Percentiles rank a stretch among this genome's conserved stretches.
Conservation (phyloP, 2,888 invertebrate genomes). For the Deilephila elpenor region DNA sequence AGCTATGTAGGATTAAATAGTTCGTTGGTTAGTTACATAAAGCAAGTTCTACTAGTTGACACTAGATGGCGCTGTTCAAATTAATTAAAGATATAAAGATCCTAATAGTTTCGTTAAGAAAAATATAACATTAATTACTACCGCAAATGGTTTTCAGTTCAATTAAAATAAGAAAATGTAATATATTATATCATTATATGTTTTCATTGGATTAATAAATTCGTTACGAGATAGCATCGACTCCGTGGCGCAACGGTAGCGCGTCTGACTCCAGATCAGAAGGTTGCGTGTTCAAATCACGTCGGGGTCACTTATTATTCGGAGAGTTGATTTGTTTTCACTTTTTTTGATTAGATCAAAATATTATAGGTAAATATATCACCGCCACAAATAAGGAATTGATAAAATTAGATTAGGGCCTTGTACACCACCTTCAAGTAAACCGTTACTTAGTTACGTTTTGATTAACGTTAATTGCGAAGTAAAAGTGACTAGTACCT, state of each 20-base stretch:
- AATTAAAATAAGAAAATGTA: not conserved
- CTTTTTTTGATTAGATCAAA: not conserved
- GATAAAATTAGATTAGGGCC: too few species aligned
- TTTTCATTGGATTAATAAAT: constrained; percentile 3
- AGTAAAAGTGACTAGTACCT: too few species aligned
- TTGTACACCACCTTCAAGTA: too few species aligned
- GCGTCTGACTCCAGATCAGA: constrained; percentile 99
- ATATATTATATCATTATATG: not conserved
- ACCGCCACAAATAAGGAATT: too few species aligned
- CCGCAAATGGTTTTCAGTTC: not conserved
- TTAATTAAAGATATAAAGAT: not conserved
- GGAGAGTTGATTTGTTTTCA: too few species aligned
- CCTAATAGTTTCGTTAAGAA: not conserved
- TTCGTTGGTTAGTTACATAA: too few species aligned
- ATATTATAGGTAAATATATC: too few species aligned
- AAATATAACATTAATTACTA: not conserved
- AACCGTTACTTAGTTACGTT: too few species aligned
- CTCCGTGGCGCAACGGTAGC: constrained; percentile 99
- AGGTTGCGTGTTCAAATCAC: constrained; percentile 99
- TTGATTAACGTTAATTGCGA: too few species aligned
- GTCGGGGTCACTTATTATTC: constrained; percentile 91
- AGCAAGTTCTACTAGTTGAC: not conserved
- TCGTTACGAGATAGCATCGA: constrained; percentile 74
- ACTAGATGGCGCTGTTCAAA: not conserved
- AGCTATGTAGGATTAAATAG: too few species aligned